These are phyloP conservation scores for Parasteatoda tepidariorum DNA, from an alignment of 1,140 invertebrate species.

Conservation along the genomic window DNA sequence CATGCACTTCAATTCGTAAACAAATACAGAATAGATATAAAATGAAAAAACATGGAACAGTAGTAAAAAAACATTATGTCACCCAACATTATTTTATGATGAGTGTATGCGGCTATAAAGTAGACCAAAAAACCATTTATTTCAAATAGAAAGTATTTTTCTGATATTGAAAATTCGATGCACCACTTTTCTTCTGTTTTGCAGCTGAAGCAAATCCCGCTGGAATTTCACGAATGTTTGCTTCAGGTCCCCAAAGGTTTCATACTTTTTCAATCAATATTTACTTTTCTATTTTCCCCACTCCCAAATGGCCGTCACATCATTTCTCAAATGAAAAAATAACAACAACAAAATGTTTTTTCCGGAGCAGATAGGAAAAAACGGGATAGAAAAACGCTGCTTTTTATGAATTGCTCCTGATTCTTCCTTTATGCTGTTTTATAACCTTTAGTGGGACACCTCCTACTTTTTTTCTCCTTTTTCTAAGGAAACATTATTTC, in stretches of 20 bases:
- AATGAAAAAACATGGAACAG: too few relatives aligned
- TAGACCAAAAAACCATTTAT: too few relatives aligned
- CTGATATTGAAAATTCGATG: too few relatives aligned
- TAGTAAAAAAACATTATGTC: too few relatives aligned
- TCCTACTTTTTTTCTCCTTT: constrained; percentile 16
- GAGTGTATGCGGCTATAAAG: too few relatives aligned
- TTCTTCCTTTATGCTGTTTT: constrained; percentile 1
- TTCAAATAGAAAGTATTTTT: too few relatives aligned
- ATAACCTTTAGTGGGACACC: neutral
- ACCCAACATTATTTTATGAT: too few relatives aligned
- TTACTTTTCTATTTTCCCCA: constrained; percentile 57
- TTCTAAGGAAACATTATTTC: constrained; percentile 22
- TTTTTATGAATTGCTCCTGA: too few relatives aligned
- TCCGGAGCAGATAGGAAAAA: constrained; percentile 29
- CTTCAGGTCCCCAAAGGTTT: constrained; percentile 45
- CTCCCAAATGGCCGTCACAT: constrained; percentile 53
- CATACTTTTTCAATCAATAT: constrained; percentile 54
- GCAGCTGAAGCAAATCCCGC: constrained; percentile 31
- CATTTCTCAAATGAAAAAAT: constrained; percentile 37
- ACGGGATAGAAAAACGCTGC: too few relatives aligned
- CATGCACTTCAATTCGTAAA: too few relatives aligned
- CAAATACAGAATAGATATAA: too few relatives aligned
- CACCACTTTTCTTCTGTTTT: neutral
- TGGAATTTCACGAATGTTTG: constrained; percentile 52
- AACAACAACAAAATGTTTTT: constrained; percentile 10